Evolutionary conservation across 2,888 invertebrate genomes (phyloP).

Genomic region (Drosophila planitibia): DNA sequence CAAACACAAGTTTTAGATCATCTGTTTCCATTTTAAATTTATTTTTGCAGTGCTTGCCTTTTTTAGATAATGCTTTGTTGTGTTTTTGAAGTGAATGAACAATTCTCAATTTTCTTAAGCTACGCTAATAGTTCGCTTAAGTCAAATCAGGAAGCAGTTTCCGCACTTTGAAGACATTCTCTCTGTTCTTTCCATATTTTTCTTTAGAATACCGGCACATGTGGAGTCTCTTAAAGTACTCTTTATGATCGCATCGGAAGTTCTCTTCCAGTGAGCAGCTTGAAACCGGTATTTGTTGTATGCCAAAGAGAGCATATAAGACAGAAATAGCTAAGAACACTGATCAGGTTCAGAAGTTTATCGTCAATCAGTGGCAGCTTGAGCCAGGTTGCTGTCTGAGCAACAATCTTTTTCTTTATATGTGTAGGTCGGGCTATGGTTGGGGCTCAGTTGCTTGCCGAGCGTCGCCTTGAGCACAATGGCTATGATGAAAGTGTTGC

Average conservation of each 20-base stretch:
- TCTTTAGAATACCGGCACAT: not conserved
- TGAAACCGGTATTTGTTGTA: slow-evolving; percentile 26
- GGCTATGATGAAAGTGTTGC: slow-evolving; percentile 10
- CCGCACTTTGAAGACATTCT: not conserved
- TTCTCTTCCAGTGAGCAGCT: slow-evolving; percentile 2
- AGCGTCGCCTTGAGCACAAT: slow-evolving; percentile 36
- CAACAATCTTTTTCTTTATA: slow-evolving; percentile 12
- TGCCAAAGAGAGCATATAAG: not conserved
- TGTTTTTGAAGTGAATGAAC: not conserved
- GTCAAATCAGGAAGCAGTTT: not conserved
- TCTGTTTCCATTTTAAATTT: not conserved
- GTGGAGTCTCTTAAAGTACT: not conserved
- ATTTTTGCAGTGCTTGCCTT: not conserved
- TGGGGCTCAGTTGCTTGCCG: slow-evolving; percentile 48
- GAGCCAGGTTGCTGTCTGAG: slow-evolving; percentile 20
- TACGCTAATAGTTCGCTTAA: not conserved
- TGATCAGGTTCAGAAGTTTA: slow-evolving; percentile 67
- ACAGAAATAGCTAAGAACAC: slow-evolving; percentile 44
- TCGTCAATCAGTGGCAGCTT: slow-evolving; percentile 38
- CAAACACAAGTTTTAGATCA: not conserved
- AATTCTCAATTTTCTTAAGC: not conserved
- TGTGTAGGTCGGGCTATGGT: slow-evolving; percentile 55
- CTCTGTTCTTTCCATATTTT: not conserved
- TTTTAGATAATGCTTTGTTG: not conserved
- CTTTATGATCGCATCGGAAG: not conserved